phyloP scores from a whole-genome alignment of 2,888 invertebrate species.

The Alloplasta piceator region DNA sequence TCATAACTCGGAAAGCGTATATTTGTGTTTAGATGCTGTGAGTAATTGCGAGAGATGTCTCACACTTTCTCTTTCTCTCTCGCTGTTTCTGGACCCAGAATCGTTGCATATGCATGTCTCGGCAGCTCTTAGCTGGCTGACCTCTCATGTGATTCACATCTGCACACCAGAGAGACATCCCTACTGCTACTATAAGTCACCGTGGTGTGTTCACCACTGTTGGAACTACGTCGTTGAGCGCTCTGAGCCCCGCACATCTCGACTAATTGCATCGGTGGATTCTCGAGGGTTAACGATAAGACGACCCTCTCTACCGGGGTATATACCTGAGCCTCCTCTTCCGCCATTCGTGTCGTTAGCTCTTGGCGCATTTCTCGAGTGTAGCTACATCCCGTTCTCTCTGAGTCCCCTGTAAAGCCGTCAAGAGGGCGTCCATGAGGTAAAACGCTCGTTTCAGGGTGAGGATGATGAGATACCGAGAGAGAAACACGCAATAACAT shows the following conservation, averaged over 20 bases:
- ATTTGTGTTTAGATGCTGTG: conserved; percentile 9
- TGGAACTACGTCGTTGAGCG: conserved; percentile 56
- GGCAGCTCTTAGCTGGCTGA: conserved; percentile 17
- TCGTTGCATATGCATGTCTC: conserved; percentile 32
- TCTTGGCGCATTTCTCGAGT: conserved; percentile 58
- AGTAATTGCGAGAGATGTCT: conserved; percentile 19
- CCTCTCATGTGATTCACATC: conserved; percentile 24
- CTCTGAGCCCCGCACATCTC: conserved; percentile 56
- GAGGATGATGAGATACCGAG: conserved; percentile 46
- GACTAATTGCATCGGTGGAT: conserved; percentile 67
- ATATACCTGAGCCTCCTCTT: conserved; percentile 18
- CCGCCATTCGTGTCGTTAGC: conserved; percentile 50
- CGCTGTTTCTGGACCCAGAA: neutral
- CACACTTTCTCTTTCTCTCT: neutral
- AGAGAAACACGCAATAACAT: conserved; percentile 63
- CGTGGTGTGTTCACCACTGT: conserved; percentile 35
- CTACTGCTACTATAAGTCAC: conserved; percentile 44
- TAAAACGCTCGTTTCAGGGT: conserved; percentile 47
- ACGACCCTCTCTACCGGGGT: conserved; percentile 42
- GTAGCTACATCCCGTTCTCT: conserved; percentile 49
- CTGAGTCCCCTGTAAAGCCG: conserved; percentile 40
- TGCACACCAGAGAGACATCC: conserved; percentile 25
- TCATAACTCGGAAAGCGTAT: neutral
- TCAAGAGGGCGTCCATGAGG: conserved; percentile 43
- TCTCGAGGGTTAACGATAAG: conserved; percentile 69